phyloP scores from a whole-genome alignment of 2,113 vertebrate genomes.

The Hymenochirus boettgeri region DNA sequence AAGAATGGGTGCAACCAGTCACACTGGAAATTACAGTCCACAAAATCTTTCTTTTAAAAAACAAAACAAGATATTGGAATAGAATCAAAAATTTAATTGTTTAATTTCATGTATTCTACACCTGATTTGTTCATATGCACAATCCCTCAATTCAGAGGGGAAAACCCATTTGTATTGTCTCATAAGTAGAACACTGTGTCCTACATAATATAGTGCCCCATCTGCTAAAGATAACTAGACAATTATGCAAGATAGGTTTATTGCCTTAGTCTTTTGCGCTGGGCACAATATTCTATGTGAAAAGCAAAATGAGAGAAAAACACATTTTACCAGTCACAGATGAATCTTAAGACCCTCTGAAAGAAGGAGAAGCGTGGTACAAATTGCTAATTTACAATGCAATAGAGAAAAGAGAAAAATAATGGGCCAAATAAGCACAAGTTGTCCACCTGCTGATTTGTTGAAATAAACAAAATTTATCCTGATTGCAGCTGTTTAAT shows the following conservation, averaged over 20 bases:
- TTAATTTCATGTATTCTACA: no score
- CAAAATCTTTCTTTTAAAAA: no score
- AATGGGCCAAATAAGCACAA: neutral
- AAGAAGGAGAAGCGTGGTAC: neutral
- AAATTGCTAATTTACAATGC: slow-evolving; percentile 6
- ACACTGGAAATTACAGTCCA: no score
- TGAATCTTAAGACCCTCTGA: slow-evolving; percentile 1
- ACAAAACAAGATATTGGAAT: no score
- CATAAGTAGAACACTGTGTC: slow-evolving; percentile 68
- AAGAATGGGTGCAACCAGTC: no score
- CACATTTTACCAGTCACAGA: slow-evolving; percentile 39
- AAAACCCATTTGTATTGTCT: slow-evolving; percentile 56
- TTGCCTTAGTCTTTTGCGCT: slow-evolving; percentile 66
- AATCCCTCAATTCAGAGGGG: slow-evolving; percentile 6
- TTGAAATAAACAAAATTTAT: neutral
- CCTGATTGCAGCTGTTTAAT: slow-evolving; percentile 5
- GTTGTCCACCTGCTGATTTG: slow-evolving; percentile 7
- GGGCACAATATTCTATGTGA: slow-evolving; percentile 56
- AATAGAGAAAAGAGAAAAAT: slow-evolving; percentile 3
- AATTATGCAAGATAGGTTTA: slow-evolving; percentile 65
- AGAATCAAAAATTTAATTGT: no score
- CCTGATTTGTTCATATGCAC: neutral
- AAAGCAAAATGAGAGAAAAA: slow-evolving; percentile 49
- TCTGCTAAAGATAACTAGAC: slow-evolving; percentile 69
- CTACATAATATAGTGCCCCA: slow-evolving; percentile 69